phyloP scores from a whole-genome alignment of 1,140 invertebrate species.

The Listronotus bonariensis region DNA sequence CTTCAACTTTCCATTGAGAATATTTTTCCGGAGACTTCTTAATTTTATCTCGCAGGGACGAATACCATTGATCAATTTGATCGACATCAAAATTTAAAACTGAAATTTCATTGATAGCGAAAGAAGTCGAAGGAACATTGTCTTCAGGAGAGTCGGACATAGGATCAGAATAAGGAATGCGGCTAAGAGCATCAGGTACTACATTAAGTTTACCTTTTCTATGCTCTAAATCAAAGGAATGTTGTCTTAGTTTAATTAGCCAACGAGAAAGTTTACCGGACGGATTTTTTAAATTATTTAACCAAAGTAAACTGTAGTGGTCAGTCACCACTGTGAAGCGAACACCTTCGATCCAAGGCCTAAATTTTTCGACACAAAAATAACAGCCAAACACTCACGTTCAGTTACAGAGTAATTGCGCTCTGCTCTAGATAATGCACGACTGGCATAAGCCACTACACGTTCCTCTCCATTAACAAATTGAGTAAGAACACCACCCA shows the following conservation, averaged over 20 bases:
- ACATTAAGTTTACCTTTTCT: slow-evolving; percentile 49
- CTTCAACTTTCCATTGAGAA: slow-evolving; percentile 26
- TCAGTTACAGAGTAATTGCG: slow-evolving; percentile 31
- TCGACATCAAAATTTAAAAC: slow-evolving; percentile 1
- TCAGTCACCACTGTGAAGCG: slow-evolving; percentile 40
- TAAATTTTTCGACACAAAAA: slow-evolving; percentile 29
- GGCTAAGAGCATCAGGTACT: slow-evolving; percentile 51
- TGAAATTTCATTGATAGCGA: background rate
- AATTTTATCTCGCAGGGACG: slow-evolving; percentile 16
- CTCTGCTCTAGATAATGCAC: slow-evolving; percentile 48
- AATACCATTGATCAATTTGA: slow-evolving; percentile 23
- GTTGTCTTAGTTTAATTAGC: slow-evolving; percentile 51
- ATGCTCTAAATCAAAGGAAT: slow-evolving; percentile 52
- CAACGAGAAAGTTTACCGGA: slow-evolving; percentile 56
- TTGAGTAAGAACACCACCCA: slow-evolving; percentile 43
- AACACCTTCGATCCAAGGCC: slow-evolving; percentile 9
- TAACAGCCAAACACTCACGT: slow-evolving; percentile 29
- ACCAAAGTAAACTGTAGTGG: slow-evolving; percentile 56
- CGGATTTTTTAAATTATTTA: slow-evolving; percentile 56
- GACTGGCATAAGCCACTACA: slow-evolving; percentile 57
- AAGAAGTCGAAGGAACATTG: too few species aligned
- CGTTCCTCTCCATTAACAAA: slow-evolving; percentile 46
- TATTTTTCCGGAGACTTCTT: slow-evolving; percentile 1
- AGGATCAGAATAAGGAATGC: slow-evolving; percentile 16
- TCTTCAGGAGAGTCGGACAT: too few species aligned